Conservation (phyloP, 2,113 vertebrate species). For the Paramormyrops kingsleyae region DNA sequence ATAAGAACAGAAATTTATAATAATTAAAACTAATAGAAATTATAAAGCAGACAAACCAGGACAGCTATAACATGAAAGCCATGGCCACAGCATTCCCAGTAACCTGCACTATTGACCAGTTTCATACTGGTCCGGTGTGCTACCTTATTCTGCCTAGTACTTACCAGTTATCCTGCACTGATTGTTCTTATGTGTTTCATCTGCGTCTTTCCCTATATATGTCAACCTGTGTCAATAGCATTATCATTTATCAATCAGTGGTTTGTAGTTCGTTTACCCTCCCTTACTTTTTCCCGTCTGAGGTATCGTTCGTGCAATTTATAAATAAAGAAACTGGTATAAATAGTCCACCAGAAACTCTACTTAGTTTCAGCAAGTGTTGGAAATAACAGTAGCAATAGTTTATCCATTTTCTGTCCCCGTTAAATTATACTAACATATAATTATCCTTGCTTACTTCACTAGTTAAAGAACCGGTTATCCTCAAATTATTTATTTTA, state of each 20-base stretch:
- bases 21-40: not conserved
- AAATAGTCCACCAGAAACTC: not conserved
- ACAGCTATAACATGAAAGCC: not conserved
- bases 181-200: not conserved
- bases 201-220: not conserved
- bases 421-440: not conserved
- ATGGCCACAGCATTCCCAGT: not conserved
- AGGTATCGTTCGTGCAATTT: not conserved
- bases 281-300: not conserved
- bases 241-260: not conserved
- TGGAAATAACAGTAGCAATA: not conserved
- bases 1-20: not conserved
- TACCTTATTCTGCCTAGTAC: not conserved
- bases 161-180: not conserved
- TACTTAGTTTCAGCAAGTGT: too few species aligned
- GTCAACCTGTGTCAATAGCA: not conserved
- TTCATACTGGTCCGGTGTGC: not conserved
- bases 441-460: not conserved
- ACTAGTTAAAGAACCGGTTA: not conserved
- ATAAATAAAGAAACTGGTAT: not conserved
- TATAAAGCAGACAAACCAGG: not conserved
- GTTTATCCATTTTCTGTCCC: not conserved
- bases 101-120: not conserved
- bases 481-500: not conserved
- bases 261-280: not conserved